These are phyloP conservation scores for Dicaeum eximium DNA, from an alignment of 2,113 vertebrate species.

Conservation along the genomic window DNA sequence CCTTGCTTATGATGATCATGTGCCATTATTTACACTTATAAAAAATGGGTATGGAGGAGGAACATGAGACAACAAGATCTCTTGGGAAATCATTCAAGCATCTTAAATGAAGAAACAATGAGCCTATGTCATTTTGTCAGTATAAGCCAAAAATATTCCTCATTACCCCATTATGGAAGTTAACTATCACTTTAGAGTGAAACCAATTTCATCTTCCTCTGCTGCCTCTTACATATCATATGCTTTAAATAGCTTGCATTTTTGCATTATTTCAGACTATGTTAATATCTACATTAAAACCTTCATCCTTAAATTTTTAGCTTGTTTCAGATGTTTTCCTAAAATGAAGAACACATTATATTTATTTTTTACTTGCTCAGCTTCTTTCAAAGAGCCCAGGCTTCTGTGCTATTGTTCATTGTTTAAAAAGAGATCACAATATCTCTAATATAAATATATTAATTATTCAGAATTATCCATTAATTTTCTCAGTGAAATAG, in stretches of 20 bases:
- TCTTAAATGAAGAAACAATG: not conserved
- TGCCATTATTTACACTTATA: not conserved
- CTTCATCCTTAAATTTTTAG: not conserved
- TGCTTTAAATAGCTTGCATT: not conserved
- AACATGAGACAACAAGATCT: not conserved
- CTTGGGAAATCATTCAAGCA: not conserved
- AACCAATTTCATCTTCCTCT: not conserved
- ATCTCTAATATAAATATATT: not conserved
- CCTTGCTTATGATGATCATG: not conserved
- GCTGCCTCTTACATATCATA: not conserved
- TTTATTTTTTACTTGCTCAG: not conserved
- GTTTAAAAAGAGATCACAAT: not conserved
- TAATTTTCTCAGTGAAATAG: not conserved
- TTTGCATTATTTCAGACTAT: not conserved
- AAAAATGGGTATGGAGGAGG: fast-evolving
- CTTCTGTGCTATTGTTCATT: not conserved
- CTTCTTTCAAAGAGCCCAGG: not conserved
- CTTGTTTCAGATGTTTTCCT: not conserved
- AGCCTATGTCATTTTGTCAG: not conserved
- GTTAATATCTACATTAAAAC: not conserved
- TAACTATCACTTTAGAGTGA: not conserved
- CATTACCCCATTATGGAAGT: not conserved
- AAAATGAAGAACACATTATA: not conserved
- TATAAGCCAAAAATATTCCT: not conserved
- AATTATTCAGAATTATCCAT: not conserved